These are phyloP conservation scores for Seriola quinqueradiata DNA, from an alignment of 2,113 vertebrate species.

Conservation along the genomic window DNA sequence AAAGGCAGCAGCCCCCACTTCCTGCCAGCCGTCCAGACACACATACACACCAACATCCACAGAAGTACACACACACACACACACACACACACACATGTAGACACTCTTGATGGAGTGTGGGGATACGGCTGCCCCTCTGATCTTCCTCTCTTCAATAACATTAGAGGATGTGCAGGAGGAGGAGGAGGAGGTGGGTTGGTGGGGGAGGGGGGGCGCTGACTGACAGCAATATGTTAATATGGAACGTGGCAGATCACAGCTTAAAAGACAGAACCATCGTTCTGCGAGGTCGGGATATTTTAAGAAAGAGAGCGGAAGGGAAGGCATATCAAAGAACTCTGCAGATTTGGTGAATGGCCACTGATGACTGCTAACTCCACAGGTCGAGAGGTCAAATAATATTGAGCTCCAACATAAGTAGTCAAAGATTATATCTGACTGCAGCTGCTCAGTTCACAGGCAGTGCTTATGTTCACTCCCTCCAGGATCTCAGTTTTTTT, in stretches of 20 bases:
- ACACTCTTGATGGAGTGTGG: slow-evolving; percentile 64
- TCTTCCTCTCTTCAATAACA: slow-evolving; percentile 75
- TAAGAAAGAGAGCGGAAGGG: neutral
- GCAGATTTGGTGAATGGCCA: slow-evolving; percentile 11
- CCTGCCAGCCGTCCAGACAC: slow-evolving; percentile 55
- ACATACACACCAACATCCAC: slow-evolving; percentile 8
- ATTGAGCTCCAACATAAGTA: neutral
- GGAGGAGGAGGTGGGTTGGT: neutral
- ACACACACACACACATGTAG: slow-evolving; percentile 16
- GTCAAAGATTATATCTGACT: slow-evolving; percentile 13
- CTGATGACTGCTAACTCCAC: neutral
- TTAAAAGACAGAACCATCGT: slow-evolving; percentile 23
- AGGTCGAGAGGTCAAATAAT: slow-evolving; percentile 15
- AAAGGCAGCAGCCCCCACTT: slow-evolving; percentile 73
- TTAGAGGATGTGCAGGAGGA: slow-evolving; percentile 54
- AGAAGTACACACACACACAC: slow-evolving; percentile 23
- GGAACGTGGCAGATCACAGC: slow-evolving; percentile 59
- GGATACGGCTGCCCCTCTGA: slow-evolving; percentile 77
- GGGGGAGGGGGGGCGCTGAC: slow-evolving; percentile 19
- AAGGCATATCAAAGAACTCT: neutral
- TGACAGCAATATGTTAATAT: slow-evolving; percentile 70
- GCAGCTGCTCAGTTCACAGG: neutral
- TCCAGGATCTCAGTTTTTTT: neutral
- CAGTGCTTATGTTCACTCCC: neutral
- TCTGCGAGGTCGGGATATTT: slow-evolving; percentile 20